phyloP scores from a whole-genome alignment of 2,888 invertebrate species.

The Masnerella sp. region DNA sequence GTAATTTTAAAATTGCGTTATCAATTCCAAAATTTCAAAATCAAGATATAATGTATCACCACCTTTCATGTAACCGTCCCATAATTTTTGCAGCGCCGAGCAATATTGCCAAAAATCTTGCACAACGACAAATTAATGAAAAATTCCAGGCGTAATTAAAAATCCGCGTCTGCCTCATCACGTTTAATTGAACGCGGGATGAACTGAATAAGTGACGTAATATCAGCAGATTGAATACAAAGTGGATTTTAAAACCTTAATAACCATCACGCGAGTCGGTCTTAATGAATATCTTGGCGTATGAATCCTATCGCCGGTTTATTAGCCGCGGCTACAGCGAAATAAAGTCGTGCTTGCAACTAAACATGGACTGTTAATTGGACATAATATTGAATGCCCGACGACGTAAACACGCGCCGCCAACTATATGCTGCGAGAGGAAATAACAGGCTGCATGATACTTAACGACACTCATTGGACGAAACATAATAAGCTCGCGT shows the following conservation, averaged over 20 bases:
- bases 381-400: constrained; percentile 42
- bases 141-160: constrained; percentile 24
- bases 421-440: constrained; percentile 9
- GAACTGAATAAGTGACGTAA: constrained; percentile 27
- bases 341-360: constrained; percentile 39
- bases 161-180: neutral
- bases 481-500: constrained; percentile 70
- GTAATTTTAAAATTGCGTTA: too few species aligned
- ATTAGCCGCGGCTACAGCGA: constrained; percentile 17
- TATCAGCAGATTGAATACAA: constrained; percentile 49
- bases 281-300: constrained; percentile 39
- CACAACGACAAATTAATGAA: constrained; percentile 4
- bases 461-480: constrained; percentile 66
- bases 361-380: constrained; percentile 45
- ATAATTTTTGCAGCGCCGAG: too few species aligned
- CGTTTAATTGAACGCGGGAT: constrained; percentile 31
- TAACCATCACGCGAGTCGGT: constrained; percentile 16
- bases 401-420: constrained; percentile 21
- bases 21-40: too few species aligned
- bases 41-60: too few species aligned
- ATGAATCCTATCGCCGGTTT: constrained; percentile 30
- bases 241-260: constrained; percentile 47
- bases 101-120: too few species aligned
- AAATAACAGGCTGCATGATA: constrained; percentile 59
- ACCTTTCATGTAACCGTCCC: too few species aligned